Percentiles rank a stretch among this genome's conserved stretches.
Evolutionary conservation across 2,797 vertebrate species (phyloP).

Genomic region (Catharus ustulatus): DNA sequence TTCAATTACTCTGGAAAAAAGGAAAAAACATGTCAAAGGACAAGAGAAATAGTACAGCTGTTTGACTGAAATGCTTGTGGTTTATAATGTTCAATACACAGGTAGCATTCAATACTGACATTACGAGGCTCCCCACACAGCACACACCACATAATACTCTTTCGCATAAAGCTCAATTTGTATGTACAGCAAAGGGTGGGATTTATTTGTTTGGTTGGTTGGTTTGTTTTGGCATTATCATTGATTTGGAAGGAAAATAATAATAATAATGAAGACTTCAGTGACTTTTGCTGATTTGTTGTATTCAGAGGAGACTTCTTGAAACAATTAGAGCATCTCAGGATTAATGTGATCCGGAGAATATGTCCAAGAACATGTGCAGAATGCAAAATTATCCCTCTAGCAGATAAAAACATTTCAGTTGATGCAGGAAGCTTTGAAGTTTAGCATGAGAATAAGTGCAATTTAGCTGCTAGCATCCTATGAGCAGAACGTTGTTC

Average conservation of each 20-base stretch:
- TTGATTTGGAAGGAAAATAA: conserved; percentile 8
- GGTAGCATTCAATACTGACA: neutral
- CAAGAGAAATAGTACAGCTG: neutral
- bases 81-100: conserved; percentile 3
- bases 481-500: neutral
- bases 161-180: neutral
- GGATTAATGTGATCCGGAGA: neutral
- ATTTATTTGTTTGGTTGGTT: neutral
- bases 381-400: neutral
- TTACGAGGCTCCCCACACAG: neutral
- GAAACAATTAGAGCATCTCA: neutral
- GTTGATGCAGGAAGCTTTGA: neutral
- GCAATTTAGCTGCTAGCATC: neutral
- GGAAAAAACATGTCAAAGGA: conserved; percentile 18
- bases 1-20: conserved; percentile 61
- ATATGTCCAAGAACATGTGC: neutral
- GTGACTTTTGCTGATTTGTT: neutral
- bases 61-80: neutral
- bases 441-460: neutral
- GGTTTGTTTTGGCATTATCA: neutral
- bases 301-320: neutral
- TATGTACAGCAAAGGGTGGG: neutral
- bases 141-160: neutral
- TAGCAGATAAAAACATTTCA: neutral
- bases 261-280: conserved; percentile 14